phyloP scores from a whole-genome alignment of 2,888 invertebrate genomes.

The Actias luna region DNA sequence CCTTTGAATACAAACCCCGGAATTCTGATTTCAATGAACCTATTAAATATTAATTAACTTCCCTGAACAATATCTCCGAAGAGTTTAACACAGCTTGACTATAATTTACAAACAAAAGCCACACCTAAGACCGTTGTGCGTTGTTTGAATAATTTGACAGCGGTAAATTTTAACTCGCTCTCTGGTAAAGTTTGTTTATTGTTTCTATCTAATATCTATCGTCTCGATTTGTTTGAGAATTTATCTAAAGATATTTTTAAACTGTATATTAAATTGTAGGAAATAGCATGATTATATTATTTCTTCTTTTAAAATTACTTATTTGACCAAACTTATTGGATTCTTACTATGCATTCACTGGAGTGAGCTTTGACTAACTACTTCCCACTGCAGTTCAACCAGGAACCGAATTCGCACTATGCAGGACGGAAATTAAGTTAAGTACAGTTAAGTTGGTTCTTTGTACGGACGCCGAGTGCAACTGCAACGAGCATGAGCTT shows the following conservation, averaged over 20 bases:
- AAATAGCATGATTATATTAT: too few relatives aligned
- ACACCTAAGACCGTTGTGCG: neutral
- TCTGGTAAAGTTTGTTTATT: neutral
- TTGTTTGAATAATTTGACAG: conserved; percentile 5
- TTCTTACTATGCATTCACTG: too few relatives aligned
- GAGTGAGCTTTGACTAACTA: too few relatives aligned
- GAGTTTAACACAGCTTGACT: neutral
- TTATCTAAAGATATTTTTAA: neutral
- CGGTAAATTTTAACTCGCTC: neutral
- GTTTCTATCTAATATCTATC: neutral
- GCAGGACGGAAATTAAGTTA: too few relatives aligned
- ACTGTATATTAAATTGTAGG: neutral
- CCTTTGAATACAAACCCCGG: neutral
- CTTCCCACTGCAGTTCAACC: too few relatives aligned
- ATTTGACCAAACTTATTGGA: too few relatives aligned
- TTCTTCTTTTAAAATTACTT: too few relatives aligned
- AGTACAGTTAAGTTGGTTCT: too few relatives aligned
- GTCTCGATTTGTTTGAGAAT: neutral
- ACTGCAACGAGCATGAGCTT: too few relatives aligned
- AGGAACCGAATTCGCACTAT: too few relatives aligned
- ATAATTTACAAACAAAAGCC: neutral
- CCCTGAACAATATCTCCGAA: neutral
- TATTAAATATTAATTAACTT: conserved; percentile 7
- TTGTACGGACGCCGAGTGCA: too few relatives aligned
- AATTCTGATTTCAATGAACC: neutral